A percentile compares a stretch with the other conserved stretches of the same genome.
Conservation (phyloP, 1,140 invertebrate genomes). For the Dysdera silvatica region DNA sequence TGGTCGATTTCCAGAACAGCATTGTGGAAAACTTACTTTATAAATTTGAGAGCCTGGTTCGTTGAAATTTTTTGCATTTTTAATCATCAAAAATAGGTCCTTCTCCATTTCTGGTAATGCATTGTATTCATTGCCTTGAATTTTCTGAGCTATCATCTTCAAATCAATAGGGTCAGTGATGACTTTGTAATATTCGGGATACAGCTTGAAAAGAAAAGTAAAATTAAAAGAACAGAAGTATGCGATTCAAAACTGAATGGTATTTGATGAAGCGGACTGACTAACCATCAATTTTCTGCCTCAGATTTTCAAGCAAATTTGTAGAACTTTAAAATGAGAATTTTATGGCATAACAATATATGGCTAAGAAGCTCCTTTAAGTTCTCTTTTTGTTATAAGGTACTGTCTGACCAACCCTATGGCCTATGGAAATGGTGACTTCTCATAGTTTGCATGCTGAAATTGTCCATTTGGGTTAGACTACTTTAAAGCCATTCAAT, state of each 20-base stretch:
- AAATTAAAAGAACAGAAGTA: background rate
- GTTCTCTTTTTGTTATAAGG: no score
- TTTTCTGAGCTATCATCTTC: slow-evolving; percentile 82
- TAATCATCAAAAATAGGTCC: slow-evolving; percentile 82
- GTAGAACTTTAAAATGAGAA: no score
- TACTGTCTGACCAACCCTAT: no score
- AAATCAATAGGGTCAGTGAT: slow-evolving; percentile 94
- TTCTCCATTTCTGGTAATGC: slow-evolving; percentile 74
- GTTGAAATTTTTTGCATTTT: slow-evolving; percentile 93
- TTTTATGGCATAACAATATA: no score
- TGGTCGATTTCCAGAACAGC: background rate
- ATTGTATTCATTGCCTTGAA: slow-evolving; percentile 71
- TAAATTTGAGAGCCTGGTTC: slow-evolving; percentile 94
- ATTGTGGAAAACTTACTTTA: slow-evolving; percentile 54
- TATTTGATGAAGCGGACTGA: no score
- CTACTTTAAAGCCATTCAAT: no score
- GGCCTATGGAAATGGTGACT: no score
- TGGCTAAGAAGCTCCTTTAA: no score
- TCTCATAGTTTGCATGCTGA: no score
- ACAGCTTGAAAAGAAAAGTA: slow-evolving; percentile 53
- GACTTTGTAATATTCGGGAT: slow-evolving; percentile 94
- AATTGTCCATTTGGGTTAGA: no score
- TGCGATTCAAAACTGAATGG: background rate
- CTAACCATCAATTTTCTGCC: no score
- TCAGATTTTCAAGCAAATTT: no score